Evolutionary conservation across 1,140 invertebrate species (phyloP), one percentile per base, ranked within the genome.

Genomic region (Eurosta solidaginis): DNA sequence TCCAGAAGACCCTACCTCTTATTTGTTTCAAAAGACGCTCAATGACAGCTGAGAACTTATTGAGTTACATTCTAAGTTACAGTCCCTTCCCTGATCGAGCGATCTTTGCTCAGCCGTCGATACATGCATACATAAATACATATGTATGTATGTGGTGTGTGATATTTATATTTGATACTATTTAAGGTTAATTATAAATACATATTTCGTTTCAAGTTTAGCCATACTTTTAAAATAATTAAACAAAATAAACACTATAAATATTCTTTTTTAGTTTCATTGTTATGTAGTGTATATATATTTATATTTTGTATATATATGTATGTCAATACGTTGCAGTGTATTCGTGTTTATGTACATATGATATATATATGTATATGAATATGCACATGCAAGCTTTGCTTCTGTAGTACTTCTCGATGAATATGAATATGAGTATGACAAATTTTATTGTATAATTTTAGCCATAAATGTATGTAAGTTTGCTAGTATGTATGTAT

Each of bases 281-380:
- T n/a, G n/a, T n/a, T n/a, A n/a, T n/a, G n/a, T n/a, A n/a, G n/a
- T n/a, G 22, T 54, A 49, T 50, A 17, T 29, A 76, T 50, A 44
- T 77, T 40, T 33, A 77, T 77, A 77, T 68, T 27, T 44, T 63
- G 27, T 52, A 77, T 27, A 50, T 50, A 52, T 36, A 33, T 36
- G n/a, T 63, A 45, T 22, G 36, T 27, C 14, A n/a, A n/a, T n/a
- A n/a, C n/a, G n/a, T n/a, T n/a, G n/a, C n/a, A n/a, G n/a, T n/a
- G n/a, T n/a, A n/a, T n/a, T n/a, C n/a, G n/a, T n/a, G 5, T 29
- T 27, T 29, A 73, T 40, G 33, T 73, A 33, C 5, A 73, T 73
- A 73, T 29, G 20, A 73, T 63, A 52, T 63, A 68, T 2, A 77
- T 27, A 25, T 59, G 42, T 40, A 42, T 44, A 22, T 76, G 29